These are phyloP conservation scores for Gracilinanus agilis DNA, from an alignment of 2,113 vertebrate species.

Conservation along the genomic window DNA sequence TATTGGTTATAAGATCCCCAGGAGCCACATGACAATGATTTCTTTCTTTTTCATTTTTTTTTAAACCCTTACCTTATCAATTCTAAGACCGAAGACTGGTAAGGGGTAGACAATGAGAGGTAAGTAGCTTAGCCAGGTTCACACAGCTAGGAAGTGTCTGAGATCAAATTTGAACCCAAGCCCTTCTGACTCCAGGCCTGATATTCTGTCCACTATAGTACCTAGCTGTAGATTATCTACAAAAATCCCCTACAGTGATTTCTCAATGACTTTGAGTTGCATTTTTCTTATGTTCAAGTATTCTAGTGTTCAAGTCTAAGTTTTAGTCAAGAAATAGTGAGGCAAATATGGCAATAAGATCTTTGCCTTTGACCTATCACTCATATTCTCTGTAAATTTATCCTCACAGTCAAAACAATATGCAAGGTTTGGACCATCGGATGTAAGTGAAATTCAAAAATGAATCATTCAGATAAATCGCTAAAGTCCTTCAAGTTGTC, in stretches of 20 bases:
- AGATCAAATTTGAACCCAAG: too few species aligned
- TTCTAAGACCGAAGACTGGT: too few species aligned
- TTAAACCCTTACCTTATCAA: too few species aligned
- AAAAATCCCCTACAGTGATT: background rate
- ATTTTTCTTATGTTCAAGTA: slow-evolving; percentile 7
- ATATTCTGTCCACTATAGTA: background rate
- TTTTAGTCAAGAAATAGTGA: background rate
- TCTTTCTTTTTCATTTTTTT: background rate
- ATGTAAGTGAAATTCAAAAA: background rate
- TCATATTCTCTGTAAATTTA: background rate
- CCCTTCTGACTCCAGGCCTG: too few species aligned
- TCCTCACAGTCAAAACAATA: background rate
- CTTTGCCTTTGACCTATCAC: background rate
- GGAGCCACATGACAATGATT: background rate
- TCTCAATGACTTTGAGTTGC: slow-evolving; percentile 36
- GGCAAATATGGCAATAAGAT: background rate
- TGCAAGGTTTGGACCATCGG: background rate
- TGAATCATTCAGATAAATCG: background rate
- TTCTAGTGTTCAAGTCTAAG: background rate
- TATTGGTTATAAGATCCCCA: background rate
- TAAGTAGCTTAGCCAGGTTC: background rate
- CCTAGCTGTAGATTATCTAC: slow-evolving; percentile 28
- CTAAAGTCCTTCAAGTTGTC: background rate
- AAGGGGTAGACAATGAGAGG: too few species aligned
- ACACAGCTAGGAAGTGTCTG: background rate